Evolutionary conservation across 1,140 invertebrate species (phyloP).

Genomic region (Drosophila kanapiae): DNA sequence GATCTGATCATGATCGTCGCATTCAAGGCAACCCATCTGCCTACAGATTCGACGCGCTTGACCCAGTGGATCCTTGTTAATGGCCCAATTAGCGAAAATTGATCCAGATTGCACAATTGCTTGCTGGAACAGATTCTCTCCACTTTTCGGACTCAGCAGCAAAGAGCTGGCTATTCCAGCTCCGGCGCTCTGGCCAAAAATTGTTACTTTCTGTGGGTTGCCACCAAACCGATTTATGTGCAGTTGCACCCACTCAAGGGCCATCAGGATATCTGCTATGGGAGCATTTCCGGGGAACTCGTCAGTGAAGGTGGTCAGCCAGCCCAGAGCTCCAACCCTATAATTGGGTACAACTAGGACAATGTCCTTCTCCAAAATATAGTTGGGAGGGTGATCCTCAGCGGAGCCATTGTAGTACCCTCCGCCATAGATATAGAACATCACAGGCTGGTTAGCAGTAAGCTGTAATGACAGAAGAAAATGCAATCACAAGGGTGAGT

Average conservation of each 20-base stretch:
- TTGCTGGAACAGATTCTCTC: constrained; percentile 56
- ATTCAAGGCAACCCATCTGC: constrained; percentile 49
- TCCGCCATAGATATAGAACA: constrained; percentile 84
- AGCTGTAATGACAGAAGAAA: constrained; percentile 42
- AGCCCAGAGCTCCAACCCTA: constrained; percentile 88
- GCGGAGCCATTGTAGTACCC: constrained; percentile 82
- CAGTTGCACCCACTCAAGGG: constrained; percentile 87
- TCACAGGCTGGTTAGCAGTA: constrained; percentile 65
- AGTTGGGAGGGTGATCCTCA: constrained; percentile 89
- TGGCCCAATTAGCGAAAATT: constrained; percentile 72
- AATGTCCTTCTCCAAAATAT: constrained; percentile 90
- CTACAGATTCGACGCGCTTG: constrained; percentile 65
- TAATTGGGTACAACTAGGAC: constrained; percentile 93
- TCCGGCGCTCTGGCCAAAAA: constrained; percentile 81
- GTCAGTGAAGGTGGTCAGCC: constrained; percentile 85
- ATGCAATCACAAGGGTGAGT: neutral
- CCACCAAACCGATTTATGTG: constrained; percentile 90
- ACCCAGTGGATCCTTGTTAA: constrained; percentile 50
- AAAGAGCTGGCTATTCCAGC: constrained; percentile 69
- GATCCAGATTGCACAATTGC: constrained; percentile 82
- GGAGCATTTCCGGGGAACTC: constrained; percentile 77
- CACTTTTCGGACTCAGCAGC: constrained; percentile 73
- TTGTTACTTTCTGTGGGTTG: constrained; percentile 86
- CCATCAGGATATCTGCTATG: constrained; percentile 76
- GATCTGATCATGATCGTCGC: constrained; percentile 33